Base-by-base conservation (phyloP, 2,888 invertebrate species). In the Eupithecia vulgata region DNA sequence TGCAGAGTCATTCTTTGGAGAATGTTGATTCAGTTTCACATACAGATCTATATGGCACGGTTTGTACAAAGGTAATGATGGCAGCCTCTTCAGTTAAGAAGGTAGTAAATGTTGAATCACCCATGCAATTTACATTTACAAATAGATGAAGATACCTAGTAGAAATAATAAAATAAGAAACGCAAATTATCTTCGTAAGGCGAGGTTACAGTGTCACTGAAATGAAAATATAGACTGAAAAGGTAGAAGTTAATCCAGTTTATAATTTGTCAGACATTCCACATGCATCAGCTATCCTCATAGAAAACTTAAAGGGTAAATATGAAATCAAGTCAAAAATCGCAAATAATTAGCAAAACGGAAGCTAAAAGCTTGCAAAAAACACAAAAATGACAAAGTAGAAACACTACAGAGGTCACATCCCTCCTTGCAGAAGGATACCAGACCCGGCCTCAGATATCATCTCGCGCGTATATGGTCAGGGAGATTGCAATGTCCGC, bases 381-480 rank as follows among this genome's bases (percentile, higher is more conserved):
- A 73, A 74, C 45, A 71, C 70, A 68, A 48, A 72, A 70, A 68
- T 74, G 72, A 79, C 71, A 75, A 75, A 76, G 75, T 72, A 73
- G 75, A 72, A 69, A 71, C 62, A 69, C 61, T 72, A 77, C 75
- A 75, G 76, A 67, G 61, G 67, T 73, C 66, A 67, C 68, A 45
- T 5, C 5, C 17, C 17, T 17, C 48, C 48, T 52, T 52, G 48
- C 67, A 21, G 76, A 59, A 79, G 74, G 65, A 77, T 78, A 78
- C 25, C 21, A 45, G 67, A 25, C 70, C 75, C 75, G 74, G 35
- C 30, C 52, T 66, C 68, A 70, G 75, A 75, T 73, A 62, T 45
- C 57, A 78, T 79, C 76, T 76, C 37, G n/a, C 25, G 68, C 73
- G 65, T 71, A 71, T 75, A 75, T 45, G 73, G 76, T 37, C 52